These are phyloP conservation scores for Furcifer pardalis DNA, from an alignment of 2,797 vertebrate species.

Conservation along the genomic window DNA sequence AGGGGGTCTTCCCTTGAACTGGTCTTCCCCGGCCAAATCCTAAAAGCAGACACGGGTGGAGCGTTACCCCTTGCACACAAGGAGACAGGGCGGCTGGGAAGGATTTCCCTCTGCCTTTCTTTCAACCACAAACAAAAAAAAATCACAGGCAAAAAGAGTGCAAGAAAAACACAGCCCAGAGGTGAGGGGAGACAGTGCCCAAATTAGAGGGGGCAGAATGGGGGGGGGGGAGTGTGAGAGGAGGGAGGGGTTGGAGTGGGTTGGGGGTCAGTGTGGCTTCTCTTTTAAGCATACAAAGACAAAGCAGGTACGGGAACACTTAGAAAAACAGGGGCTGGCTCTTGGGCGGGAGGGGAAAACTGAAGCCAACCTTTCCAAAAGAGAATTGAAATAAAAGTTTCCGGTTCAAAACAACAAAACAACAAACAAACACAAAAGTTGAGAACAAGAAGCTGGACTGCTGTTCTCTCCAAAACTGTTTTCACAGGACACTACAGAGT, in stretches of 20 bases:
- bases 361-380: constrained; percentile 54
- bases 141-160: constrained; percentile 80
- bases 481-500: constrained; percentile 66
- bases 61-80: constrained; percentile 44
- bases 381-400: constrained; percentile 67
- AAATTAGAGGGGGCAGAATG: constrained; percentile 61
- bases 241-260: background rate
- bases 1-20: constrained; percentile 34
- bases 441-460: constrained; percentile 30
- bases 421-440: constrained; percentile 49
- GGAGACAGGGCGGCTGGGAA: constrained; percentile 48
- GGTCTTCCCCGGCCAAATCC: background rate
- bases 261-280: constrained; percentile 63
- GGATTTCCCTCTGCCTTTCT: constrained; percentile 49
- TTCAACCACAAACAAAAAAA: constrained; percentile 81
- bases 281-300: constrained; percentile 78
- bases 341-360: constrained; percentile 57
- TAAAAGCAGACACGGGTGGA: too few species aligned
- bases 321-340: constrained; percentile 53
- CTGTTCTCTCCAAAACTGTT: constrained; percentile 67
- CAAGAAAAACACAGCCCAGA: constrained; percentile 77
- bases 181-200: constrained; percentile 77
- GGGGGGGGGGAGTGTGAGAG: background rate
- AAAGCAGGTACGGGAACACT: constrained; percentile 74
- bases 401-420: constrained; percentile 65